Base-by-base conservation (phyloP, 2,797 vertebrate genomes). In the Salmo trutta region DNA sequence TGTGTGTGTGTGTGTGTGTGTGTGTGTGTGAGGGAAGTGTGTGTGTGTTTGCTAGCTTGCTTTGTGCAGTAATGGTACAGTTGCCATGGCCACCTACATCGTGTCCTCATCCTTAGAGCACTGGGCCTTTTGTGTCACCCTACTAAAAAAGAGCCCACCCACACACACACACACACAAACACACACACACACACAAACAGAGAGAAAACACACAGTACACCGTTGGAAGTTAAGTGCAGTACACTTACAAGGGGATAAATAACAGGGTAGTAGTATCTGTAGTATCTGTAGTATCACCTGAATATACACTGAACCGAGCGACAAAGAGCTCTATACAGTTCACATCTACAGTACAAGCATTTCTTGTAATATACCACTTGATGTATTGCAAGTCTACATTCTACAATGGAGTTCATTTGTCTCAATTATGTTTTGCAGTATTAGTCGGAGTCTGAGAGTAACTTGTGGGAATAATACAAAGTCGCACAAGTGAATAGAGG, bases 391-490 rank as follows among this genome's bases (percentile, higher is more conserved):
- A 73, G 84, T 78, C 80, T 83, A 82, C 79, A 41, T 47, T 47
- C 41, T 47, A 47, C 41, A 47, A 79, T 84, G 82, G 74, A 21
- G 74, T 82, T 76, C 77, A 90, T 92, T 92, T 88, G 82, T 93
- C 91, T 93, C 90, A 88, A 85, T 91, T 88, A 88, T 73, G 75
- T n/a, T 31, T 88, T 78, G 69, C 81, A 76, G 87, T 51, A 64
- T 56, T 90, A 91, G 86, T 88, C 87, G 85, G 87, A 88, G 78
- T 83, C 84, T 82, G 88, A 82, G 88, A 78, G 81, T 85, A 86
- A 81, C 88, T 83, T 87, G 85, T 84, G 84, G 87, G 79, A 88
- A 85, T 64, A 82, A 86, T 78, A 85, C 82, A 87, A 81, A 84
- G 75, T 76, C 52, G 76, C 78, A 80, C 85, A 82, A 83, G 88